Evolutionary conservation across 2,797 vertebrate genomes (phyloP), one percentile per base, ranked within the genome.

Genomic region (Chrysocyon brachyurus): DNA sequence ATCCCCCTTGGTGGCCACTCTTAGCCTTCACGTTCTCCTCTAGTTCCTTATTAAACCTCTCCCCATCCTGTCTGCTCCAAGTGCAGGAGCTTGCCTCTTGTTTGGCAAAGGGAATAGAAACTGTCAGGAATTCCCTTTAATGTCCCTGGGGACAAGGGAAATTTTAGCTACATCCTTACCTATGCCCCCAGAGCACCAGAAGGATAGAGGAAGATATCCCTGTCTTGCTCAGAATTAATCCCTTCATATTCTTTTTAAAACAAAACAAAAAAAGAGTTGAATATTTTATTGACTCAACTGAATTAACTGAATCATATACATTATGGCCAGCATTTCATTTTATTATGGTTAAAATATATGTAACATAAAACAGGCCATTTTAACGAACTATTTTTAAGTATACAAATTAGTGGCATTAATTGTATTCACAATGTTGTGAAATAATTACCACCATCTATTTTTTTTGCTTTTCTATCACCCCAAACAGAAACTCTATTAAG

Each of bases 181-280:
- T 49, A 17, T 64, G 49, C 9, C 46, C 46, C 61, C 5, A 46
- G 81, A 33, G 16, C 33, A 95, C 4, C 56, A 77, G 59, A 89
- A 40, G n/a, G 54, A n/a, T 15, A 33, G 57, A 46, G 81, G 81
- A 63, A 83, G 40, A 70, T 12, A 70, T 24, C 22, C 1, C 31
- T 87, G n/a, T 66, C 12, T 83, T 68, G 40, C 46, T 93, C 15
- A 57, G 84, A 63, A 54, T 56, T 93, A 64, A 90, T 64, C 83
- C n/a, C 8, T 78, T 96, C 21, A 49, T 84, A 73, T 64, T 93
- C 16, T 92, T 78, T 96, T 28, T 11, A 11, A 63, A 75, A 28
- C 15, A 75, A 31, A 59, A 57, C 89, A 94, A 92, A 85, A 68
- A 89, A 92, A 96, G n/a, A 57, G 40, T 87, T 87, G 22, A 81